Evolutionary conservation across 2,797 vertebrate species (phyloP).

Genomic region (Pterois miles): DNA sequence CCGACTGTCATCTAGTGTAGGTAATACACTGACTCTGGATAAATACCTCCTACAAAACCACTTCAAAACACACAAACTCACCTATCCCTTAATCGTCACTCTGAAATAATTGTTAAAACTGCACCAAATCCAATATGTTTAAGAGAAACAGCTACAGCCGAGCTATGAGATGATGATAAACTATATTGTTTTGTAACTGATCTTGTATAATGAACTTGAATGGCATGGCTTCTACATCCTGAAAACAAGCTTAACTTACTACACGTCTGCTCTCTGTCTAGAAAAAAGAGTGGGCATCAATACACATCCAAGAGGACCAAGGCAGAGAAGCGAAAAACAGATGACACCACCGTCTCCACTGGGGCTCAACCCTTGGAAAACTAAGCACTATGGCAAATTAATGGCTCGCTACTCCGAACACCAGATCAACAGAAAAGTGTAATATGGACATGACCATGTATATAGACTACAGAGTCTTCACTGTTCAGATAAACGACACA

Average conservation of each 20-base stretch:
- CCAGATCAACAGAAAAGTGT: slow-evolving; percentile 2
- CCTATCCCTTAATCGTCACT: neutral
- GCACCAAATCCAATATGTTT: neutral
- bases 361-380: neutral
- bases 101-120: neutral
- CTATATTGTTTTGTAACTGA: neutral
- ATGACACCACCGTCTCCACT: slow-evolving; percentile 1
- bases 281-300: neutral
- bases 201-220: neutral
- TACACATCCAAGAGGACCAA: neutral
- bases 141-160: neutral
- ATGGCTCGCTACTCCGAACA: neutral
- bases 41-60: no score
- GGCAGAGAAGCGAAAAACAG: neutral
- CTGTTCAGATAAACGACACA: slow-evolving; percentile 69
- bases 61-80: no score
- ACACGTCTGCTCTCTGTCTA: slow-evolving; percentile 5
- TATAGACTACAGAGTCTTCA: slow-evolving; percentile 40
- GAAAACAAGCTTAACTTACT: slow-evolving; percentile 2
- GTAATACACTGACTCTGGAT: no score
- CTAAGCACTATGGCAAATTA: slow-evolving; percentile 10
- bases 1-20: no score
- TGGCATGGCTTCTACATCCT: neutral
- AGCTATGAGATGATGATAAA: neutral
- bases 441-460: slow-evolving; percentile 73